These are phyloP conservation scores for Sinodicranocentrus sp. DNA, from an alignment of 2,888 invertebrate species.

Conservation along the genomic window DNA sequence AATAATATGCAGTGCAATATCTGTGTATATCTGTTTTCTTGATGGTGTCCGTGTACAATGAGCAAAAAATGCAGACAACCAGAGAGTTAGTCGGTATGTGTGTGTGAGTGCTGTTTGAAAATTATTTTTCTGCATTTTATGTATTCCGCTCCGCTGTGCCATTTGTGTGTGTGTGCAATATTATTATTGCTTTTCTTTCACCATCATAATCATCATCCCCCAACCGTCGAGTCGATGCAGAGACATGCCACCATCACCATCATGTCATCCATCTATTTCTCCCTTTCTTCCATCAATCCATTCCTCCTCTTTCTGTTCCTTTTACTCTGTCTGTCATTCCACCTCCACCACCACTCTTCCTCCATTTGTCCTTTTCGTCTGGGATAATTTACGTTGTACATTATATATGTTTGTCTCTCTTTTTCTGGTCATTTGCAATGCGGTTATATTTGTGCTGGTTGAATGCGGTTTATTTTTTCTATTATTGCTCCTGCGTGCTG, in stretches of 20 bases:
- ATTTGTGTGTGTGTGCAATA: slow-evolving; percentile 21
- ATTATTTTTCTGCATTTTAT: slow-evolving; percentile 22
- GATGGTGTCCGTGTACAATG: neutral
- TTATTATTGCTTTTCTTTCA: slow-evolving; percentile 29
- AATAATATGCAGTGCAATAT: slow-evolving; percentile 28
- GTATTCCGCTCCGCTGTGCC: slow-evolving; percentile 13
- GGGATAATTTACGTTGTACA: no score
- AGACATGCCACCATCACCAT: slow-evolving; percentile 41
- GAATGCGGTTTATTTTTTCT: slow-evolving; percentile 57
- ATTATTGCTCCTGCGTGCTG: slow-evolving; percentile 57
- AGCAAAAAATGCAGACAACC: neutral
- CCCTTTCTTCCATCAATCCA: slow-evolving; percentile 42
- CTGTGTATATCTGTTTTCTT: neutral
- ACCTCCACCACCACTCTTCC: neutral
- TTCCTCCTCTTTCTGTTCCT: slow-evolving; percentile 22
- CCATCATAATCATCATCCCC: neutral
- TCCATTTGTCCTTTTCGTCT: neutral
- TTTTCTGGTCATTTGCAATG: slow-evolving; percentile 55
- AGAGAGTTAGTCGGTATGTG: neutral
- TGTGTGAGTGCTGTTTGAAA: slow-evolving; percentile 1
- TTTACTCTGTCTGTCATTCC: slow-evolving; percentile 30
- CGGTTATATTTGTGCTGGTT: slow-evolving; percentile 42
- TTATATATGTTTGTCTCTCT: neutral
- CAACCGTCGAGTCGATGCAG: neutral
- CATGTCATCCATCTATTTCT: slow-evolving; percentile 36